Evolutionary conservation across 2,113 vertebrate genomes (phyloP).

Genomic region (Mustela nigripes): DNA sequence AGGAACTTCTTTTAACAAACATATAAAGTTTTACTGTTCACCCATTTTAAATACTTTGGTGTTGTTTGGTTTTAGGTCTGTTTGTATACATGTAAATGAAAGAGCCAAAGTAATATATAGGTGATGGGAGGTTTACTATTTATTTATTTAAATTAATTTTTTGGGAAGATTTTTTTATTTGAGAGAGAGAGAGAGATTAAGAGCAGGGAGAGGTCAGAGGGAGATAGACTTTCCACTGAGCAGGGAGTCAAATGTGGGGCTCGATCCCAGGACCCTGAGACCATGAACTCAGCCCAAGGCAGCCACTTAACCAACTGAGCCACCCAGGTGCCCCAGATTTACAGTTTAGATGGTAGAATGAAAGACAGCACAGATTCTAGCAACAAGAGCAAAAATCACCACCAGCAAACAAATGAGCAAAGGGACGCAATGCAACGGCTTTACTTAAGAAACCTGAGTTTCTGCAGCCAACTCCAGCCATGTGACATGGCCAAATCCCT

Average conservation of each 20-base stretch:
- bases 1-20: background rate
- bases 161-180: background rate
- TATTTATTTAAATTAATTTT: background rate
- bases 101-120: background rate
- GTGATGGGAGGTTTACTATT: background rate
- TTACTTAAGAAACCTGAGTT: background rate
- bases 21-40: constrained; percentile 2
- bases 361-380: background rate
- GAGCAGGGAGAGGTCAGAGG: background rate
- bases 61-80: background rate
- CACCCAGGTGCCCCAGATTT: background rate
- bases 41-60: background rate
- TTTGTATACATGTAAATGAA: background rate
- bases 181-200: background rate
- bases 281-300: background rate
- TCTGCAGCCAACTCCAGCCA: background rate
- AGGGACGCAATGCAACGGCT: background rate
- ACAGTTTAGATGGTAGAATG: background rate
- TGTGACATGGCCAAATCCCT: background rate
- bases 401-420: background rate
- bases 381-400: background rate
- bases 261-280: background rate
- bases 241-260: background rate
- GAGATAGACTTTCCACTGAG: background rate
- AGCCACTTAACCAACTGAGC: background rate